Conservation (phyloP, 1,140 invertebrate species). For the Trichoplusia ni region DNA sequence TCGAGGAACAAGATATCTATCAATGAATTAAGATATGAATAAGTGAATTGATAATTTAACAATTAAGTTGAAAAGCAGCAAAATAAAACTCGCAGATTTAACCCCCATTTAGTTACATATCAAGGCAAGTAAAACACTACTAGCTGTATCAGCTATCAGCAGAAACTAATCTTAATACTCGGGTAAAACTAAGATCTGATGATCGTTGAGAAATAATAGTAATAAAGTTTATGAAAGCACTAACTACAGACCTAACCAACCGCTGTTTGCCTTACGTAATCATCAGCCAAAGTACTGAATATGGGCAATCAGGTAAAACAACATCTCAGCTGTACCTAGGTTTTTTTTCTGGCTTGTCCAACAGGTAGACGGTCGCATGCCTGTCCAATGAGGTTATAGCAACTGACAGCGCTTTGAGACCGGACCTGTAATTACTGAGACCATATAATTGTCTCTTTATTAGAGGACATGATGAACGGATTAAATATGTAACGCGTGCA, state of each 20-base stretch:
- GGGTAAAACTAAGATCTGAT: background rate
- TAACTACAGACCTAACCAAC: background rate
- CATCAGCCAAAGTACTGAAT: slow-evolving; percentile 4
- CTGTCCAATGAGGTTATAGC: slow-evolving; percentile 13
- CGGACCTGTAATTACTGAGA: slow-evolving; percentile 20
- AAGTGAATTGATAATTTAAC: no score
- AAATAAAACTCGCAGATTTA: no score
- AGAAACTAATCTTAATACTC: background rate
- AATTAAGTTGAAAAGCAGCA: no score
- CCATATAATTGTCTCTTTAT: slow-evolving; percentile 27
- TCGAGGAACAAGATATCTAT: no score
- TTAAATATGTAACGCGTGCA: no score
- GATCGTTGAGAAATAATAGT: background rate
- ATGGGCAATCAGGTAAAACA: slow-evolving; percentile 28
- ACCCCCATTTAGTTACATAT: no score
- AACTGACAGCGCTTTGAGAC: background rate
- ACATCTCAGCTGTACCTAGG: slow-evolving; percentile 18
- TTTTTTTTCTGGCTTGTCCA: slow-evolving; percentile 7
- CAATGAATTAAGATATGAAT: no score
- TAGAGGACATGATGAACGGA: slow-evolving; percentile 3
- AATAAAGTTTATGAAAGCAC: slow-evolving; percentile 7
- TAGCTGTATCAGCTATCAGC: background rate
- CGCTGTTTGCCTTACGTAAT: slow-evolving; percentile 8
- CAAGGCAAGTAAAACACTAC: no score
- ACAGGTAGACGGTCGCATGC: slow-evolving; percentile 29